Evolutionary conservation across 1,140 invertebrate genomes (phyloP).

Genomic region (Drosophila pachea): DNA sequence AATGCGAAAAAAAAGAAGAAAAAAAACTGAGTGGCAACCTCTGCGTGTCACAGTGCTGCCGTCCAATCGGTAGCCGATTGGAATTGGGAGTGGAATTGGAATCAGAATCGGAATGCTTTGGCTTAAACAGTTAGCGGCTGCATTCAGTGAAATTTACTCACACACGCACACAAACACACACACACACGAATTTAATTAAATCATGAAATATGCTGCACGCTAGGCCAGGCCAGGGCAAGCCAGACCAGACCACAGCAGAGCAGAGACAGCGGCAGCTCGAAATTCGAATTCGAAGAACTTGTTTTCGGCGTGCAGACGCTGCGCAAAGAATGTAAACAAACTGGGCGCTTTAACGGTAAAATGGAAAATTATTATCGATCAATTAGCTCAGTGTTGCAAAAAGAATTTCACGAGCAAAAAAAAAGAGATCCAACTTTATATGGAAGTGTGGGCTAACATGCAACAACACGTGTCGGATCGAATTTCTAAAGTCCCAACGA

Average conservation of each 20-base stretch:
- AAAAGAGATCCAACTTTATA: background rate
- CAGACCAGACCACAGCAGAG: conserved; percentile 21
- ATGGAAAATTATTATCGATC: conserved; percentile 78
- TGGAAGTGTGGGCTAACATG: conserved; percentile 43
- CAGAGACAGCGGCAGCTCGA: conserved; percentile 22
- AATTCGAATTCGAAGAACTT: conserved; percentile 16
- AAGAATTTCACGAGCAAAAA: conserved; percentile 21
- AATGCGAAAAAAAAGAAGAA: conserved; percentile 36
- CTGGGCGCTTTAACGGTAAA: conserved; percentile 78
- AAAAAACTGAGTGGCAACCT: conserved; percentile 4
- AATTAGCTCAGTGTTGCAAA: conserved; percentile 75
- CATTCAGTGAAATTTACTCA: conserved; percentile 63
- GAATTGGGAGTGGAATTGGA: conserved; percentile 12
- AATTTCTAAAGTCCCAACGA: conserved; percentile 25
- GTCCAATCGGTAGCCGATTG: background rate
- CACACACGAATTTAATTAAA: conserved; percentile 63
- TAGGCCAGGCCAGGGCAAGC: conserved; percentile 5
- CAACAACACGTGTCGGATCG: conserved; percentile 41
- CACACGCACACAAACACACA: conserved; percentile 23
- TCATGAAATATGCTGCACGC: conserved; percentile 65
- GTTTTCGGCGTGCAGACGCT: conserved; percentile 9
- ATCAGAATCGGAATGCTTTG: conserved; percentile 8
- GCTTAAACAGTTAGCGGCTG: conserved; percentile 58
- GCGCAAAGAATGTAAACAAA: conserved; percentile 71
- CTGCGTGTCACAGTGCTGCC: background rate